Percentiles rank a stretch among this genome's conserved stretches.
phyloP scores from a whole-genome alignment of 2,888 invertebrate genomes.

The Spilarctia lutea region DNA sequence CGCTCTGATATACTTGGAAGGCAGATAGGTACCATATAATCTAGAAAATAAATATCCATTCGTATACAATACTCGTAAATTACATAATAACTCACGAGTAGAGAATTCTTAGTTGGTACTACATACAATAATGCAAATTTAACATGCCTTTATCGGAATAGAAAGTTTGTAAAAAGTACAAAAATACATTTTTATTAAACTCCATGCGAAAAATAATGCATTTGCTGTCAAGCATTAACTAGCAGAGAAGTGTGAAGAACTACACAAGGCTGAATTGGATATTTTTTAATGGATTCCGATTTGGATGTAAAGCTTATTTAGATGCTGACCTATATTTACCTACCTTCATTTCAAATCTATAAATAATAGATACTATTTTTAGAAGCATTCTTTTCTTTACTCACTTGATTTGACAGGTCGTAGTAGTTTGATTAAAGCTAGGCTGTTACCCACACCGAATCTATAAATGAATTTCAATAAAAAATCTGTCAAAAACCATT shows the following conservation, averaged over 20 bases:
- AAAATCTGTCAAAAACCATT: not conserved
- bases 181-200: no score
- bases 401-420: constrained; percentile 76
- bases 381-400: constrained; percentile 16
- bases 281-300: no score
- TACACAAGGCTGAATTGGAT: not conserved
- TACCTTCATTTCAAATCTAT: no score
- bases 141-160: no score
- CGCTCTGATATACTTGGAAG: constrained; percentile 70
- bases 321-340: no score
- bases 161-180: no score
- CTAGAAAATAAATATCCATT: constrained; percentile 55
- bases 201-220: no score
- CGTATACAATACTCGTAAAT: not conserved
- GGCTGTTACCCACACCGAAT: constrained; percentile 77
- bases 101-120: no score
- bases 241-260: not conserved
- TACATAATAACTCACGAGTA: not conserved
- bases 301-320: no score
- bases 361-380: no score
- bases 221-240: no score
- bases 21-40: constrained; percentile 75
- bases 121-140: no score
- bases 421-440: constrained; percentile 71
- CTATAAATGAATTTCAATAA: constrained; percentile 53